phyloP scores from a whole-genome alignment of 1,140 invertebrate genomes.

The Drosophila obscura region DNA sequence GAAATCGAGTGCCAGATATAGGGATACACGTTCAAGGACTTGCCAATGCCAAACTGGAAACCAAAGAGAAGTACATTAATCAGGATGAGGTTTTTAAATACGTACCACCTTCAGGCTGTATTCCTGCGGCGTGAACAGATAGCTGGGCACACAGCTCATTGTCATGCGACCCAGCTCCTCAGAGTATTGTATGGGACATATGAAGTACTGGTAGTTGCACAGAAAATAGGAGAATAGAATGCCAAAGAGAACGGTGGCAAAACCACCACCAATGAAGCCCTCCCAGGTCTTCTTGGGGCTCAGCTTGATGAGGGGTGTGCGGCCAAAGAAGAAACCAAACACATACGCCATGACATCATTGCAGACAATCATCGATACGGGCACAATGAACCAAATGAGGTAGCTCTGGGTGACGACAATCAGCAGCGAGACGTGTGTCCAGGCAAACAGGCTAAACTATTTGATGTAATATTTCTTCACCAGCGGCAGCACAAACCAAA shows the following conservation, averaged over 20 bases:
- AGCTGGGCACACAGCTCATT: conserved; percentile 96
- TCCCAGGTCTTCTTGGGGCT: conserved; percentile 99
- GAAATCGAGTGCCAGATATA: conserved; percentile 98
- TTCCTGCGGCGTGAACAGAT: conserved; percentile 93
- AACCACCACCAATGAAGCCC: conserved; percentile 98
- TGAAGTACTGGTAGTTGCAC: conserved; percentile 96
- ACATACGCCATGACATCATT: conserved; percentile 99
- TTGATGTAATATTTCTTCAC: conserved; percentile 99
- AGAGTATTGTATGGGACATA: conserved; percentile 97
- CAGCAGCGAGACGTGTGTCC: conserved; percentile 98
- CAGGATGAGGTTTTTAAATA: neutral
- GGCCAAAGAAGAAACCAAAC: conserved; percentile 99
- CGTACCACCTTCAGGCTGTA: conserved; percentile 86
- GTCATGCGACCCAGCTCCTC: conserved; percentile 93
- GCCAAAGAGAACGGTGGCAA: conserved; percentile 96
- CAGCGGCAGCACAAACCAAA: conserved; percentile 98
- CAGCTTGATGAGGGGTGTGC: conserved; percentile 98
- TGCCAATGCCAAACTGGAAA: conserved; percentile 88
- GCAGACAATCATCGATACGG: conserved; percentile 99
- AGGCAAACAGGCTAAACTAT: conserved; percentile 99
- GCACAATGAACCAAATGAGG: conserved; percentile 98
- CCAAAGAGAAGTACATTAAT: conserved; percentile 22
- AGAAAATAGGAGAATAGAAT: conserved; percentile 93
- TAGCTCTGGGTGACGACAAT: conserved; percentile 99
- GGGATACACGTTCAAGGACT: conserved; percentile 93